A percentile compares a stretch with the other conserved stretches of the same genome.
phyloP scores from a whole-genome alignment of 2,888 invertebrate genomes.

The Caenorhabditis afra region DNA sequence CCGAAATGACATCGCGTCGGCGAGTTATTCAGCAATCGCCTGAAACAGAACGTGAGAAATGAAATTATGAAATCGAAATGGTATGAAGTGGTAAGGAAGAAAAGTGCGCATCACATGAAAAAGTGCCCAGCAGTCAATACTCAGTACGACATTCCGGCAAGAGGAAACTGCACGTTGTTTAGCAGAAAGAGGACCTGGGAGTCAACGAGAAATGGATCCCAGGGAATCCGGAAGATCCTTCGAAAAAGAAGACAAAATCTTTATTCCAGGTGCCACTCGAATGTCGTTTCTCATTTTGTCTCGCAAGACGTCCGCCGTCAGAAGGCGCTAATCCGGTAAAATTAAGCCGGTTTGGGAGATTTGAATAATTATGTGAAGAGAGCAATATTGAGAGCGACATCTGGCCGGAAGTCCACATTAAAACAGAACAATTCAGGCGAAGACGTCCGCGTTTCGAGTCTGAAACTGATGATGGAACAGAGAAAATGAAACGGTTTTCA shows the following conservation, averaged over 20 bases:
- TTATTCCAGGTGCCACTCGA: no score
- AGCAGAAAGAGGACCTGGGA: no score
- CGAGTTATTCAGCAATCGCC: constrained; percentile 16
- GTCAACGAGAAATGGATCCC: no score
- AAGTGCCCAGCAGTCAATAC: no score
- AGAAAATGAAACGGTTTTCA: no score
- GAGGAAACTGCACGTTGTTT: no score
- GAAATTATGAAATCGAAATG: constrained; percentile 1
- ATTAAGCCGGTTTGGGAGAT: constrained; percentile 32
- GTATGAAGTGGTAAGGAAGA: not conserved
- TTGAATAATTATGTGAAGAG: constrained; percentile 48
- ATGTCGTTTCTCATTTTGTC: no score
- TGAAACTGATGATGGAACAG: no score
- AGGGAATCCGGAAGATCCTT: no score
- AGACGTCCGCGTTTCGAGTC: no score
- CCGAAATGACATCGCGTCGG: constrained; percentile 1
- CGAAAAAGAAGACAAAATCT: no score
- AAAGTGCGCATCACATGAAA: not conserved
- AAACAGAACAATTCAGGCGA: not conserved
- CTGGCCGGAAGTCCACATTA: constrained; percentile 1
- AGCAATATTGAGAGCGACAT: constrained; percentile 32
- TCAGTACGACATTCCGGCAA: no score
- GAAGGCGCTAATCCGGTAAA: constrained; percentile 21
- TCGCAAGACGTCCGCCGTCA: not conserved
- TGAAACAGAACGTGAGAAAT: constrained; percentile 10